Conservation (phyloP, 2,888 invertebrate species). For the Helleia helle region DNA sequence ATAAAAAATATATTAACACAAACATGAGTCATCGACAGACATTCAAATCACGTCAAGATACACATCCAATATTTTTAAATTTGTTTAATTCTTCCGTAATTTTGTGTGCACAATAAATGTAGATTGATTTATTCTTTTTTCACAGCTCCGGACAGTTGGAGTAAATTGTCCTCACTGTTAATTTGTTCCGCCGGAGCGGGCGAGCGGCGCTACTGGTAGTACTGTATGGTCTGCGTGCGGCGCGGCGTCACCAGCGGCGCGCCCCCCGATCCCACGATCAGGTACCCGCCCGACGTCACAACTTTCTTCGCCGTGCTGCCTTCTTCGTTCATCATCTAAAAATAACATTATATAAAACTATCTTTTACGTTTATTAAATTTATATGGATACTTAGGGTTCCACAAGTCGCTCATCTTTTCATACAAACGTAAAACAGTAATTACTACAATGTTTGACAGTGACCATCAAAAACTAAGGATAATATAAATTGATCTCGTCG, state of each 20-base stretch:
- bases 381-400: too few species aligned
- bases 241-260: constrained; percentile 29
- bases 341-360: not conserved
- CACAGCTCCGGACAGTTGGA: not conserved
- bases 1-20: too few species aligned
- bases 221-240: constrained; percentile 40
- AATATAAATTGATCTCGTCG: too few species aligned
- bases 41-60: too few species aligned
- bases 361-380: too few species aligned
- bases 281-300: constrained; percentile 57
- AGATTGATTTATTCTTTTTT: not conserved
- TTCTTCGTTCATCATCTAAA: constrained; percentile 44
- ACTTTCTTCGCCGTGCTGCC: constrained; percentile 40
- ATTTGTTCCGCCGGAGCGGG: not conserved
- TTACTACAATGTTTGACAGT: too few species aligned
- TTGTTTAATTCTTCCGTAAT: not conserved
- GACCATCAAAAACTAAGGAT: too few species aligned
- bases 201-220: constrained; percentile 20
- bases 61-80: too few species aligned
- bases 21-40: too few species aligned
- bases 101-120: not conserved
- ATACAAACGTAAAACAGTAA: too few species aligned
- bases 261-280: constrained; percentile 43
- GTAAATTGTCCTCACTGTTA: not conserved
- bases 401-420: too few species aligned